Evolutionary conservation across 2,797 vertebrate species (phyloP), one percentile per base, ranked within the genome.

Genomic region (Accipiter badius): DNA sequence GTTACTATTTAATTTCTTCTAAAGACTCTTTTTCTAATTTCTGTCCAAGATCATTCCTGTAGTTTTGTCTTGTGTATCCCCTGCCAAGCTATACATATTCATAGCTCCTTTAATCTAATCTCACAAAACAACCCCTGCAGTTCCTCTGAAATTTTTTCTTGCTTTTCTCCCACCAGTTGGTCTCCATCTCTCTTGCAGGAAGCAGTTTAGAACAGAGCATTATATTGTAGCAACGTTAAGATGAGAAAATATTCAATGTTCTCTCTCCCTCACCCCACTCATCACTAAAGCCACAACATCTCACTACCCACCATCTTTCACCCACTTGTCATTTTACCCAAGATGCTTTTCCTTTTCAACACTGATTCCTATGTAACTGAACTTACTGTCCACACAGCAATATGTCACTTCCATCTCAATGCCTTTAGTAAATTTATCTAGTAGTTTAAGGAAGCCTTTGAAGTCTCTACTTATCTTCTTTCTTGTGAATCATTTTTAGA

Each of bases 111-210:
- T 91, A 94, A 96, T 95, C 69, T 91, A 92, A 92, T 92, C 72
- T 88, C 74, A 93, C 86, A 93, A 96, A 96, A 93, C 83, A 96
- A 83, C 89, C 79, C 95, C 96, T 91, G 87, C 90, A 89, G 97
- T 74, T 96, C 78, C 72, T 91, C 84, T 85, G 65, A 87, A 39
- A 1, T 85, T 87, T 95, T 44, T 91, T 93, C 42, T 67, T 82
- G 86, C 63, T 82, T 94, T 94, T 90, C 80, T 90, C 95, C 50
- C 93, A 94, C 71, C 86, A 87, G 86, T 71, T 78, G 90, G 95
- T 87, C 96, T 96, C 58, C 47, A 54, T 61, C 29, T 77, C 74
- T 83, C 76, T 66, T 40, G n/a, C 89, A 95, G 84, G 69, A 95
- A 91, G 82, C 33, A 77, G 59, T 57, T 93, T 59, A 92, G 71